Evolutionary conservation across 2,797 vertebrate genomes (phyloP).

Genomic region (Pangasius macronema): DNA sequence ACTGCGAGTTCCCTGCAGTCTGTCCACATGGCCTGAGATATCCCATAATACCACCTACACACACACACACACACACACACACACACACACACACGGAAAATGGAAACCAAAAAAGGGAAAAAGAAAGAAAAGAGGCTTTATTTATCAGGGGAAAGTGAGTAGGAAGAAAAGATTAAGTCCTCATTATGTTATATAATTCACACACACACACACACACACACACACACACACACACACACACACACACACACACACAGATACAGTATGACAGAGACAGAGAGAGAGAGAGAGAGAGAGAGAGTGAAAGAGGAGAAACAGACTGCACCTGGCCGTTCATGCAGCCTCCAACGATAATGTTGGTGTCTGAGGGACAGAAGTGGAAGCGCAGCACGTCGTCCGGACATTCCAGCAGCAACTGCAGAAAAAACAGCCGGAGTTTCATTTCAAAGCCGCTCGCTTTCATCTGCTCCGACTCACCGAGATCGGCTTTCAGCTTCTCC

Average conservation of each 20-base stretch:
- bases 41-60: constrained; percentile 90
- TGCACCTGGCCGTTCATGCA: constrained; percentile 90
- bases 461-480: constrained; percentile 7
- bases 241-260: constrained; percentile 13
- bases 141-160: background rate
- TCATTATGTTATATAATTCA: background rate
- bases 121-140: background rate
- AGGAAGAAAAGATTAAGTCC: background rate
- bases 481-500: constrained; percentile 26
- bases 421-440: constrained; percentile 46
- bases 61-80: constrained; percentile 31
- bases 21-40: constrained; percentile 75
- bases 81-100: background rate
- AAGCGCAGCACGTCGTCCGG: constrained; percentile 88
- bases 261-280: background rate
- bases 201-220: background rate
- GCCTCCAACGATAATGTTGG: constrained; percentile 90
- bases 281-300: constrained; percentile 20
- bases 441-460: constrained; percentile 60
- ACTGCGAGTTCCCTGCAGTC: constrained; percentile 68
- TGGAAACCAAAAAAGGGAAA: background rate
- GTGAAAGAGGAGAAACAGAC: constrained; percentile 18
- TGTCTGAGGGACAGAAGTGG: constrained; percentile 86
- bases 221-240: background rate
- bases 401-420: constrained; percentile 87